phyloP scores from a whole-genome alignment of 2,113 vertebrate species.

The Copsychus sechellarum region DNA sequence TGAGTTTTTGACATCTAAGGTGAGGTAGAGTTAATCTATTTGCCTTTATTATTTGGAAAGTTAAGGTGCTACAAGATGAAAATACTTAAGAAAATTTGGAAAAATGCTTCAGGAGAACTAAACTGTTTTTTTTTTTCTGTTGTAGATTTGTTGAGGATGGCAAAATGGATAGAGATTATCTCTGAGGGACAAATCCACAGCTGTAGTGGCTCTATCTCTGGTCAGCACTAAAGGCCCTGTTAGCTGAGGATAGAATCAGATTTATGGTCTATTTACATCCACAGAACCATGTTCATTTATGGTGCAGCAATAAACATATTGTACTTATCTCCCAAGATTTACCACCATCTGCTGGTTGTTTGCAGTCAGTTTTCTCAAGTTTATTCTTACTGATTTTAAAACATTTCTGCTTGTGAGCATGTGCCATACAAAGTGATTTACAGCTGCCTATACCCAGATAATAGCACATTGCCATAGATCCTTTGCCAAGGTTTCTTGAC shows the following conservation, averaged over 20 bases:
- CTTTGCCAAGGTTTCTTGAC: not conserved
- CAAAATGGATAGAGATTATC: not conserved
- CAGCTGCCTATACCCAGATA: not conserved
- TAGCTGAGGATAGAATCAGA: not conserved
- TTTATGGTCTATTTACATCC: not conserved
- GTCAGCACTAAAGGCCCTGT: not conserved
- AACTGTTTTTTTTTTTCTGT: not conserved
- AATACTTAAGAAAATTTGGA: not conserved
- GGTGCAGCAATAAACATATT: not conserved
- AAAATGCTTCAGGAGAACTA: not conserved
- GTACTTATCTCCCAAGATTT: not conserved
- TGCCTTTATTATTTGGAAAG: not conserved
- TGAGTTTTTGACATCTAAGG: not conserved
- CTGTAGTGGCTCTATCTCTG: not conserved
- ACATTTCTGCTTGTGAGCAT: not conserved
- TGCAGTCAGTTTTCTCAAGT: not conserved
- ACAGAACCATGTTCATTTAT: not conserved
- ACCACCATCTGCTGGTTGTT: not conserved
- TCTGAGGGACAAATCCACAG: not conserved
- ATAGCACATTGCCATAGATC: not conserved
- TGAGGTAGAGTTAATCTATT: not conserved
- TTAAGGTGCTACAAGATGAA: not conserved
- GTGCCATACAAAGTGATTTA: conserved; percentile 26
- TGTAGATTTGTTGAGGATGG: not conserved
- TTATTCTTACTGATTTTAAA: not conserved